These are phyloP conservation scores for Drosophila anomelani DNA, from an alignment of 2,888 invertebrate species.

Conservation along the genomic window DNA sequence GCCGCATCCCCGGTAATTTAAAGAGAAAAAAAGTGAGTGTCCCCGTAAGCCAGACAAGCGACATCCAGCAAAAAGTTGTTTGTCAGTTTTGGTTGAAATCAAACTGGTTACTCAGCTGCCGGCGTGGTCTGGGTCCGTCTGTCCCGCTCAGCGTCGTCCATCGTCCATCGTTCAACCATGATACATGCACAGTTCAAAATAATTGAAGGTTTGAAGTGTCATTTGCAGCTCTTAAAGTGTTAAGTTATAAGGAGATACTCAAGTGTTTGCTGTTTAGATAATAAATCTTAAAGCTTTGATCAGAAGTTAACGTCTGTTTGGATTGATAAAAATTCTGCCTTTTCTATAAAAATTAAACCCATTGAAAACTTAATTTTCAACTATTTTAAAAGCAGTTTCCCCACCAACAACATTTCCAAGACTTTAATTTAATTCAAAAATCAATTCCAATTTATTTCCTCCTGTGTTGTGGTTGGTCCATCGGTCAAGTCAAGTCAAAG, in stretches of 20 bases:
- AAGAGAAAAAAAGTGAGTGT: constrained; percentile 67
- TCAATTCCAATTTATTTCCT: neutral
- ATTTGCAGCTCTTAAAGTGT: neutral
- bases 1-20: constrained; percentile 54
- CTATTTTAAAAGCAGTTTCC: neutral
- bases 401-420: neutral
- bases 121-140: constrained; percentile 22
- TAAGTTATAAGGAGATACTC: neutral
- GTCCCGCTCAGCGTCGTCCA: constrained; percentile 1
- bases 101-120: constrained; percentile 70
- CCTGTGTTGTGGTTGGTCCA: constrained; percentile 22
- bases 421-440: neutral
- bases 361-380: neutral
- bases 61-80: constrained; percentile 70
- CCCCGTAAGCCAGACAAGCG: constrained; percentile 74
- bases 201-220: neutral
- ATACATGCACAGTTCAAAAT: constrained; percentile 9
- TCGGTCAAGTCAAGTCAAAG: constrained; percentile 56
- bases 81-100: constrained; percentile 77
- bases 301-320: neutral
- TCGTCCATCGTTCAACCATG: neutral
- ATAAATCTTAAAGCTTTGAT: neutral
- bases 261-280: neutral
- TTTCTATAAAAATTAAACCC: neutral
- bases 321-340: too few species aligned